A percentile compares a stretch with the other conserved stretches of the same genome.
These are phyloP conservation scores for Spodoptera littoralis DNA, from an alignment of 2,888 invertebrate species.

Conservation along the genomic window DNA sequence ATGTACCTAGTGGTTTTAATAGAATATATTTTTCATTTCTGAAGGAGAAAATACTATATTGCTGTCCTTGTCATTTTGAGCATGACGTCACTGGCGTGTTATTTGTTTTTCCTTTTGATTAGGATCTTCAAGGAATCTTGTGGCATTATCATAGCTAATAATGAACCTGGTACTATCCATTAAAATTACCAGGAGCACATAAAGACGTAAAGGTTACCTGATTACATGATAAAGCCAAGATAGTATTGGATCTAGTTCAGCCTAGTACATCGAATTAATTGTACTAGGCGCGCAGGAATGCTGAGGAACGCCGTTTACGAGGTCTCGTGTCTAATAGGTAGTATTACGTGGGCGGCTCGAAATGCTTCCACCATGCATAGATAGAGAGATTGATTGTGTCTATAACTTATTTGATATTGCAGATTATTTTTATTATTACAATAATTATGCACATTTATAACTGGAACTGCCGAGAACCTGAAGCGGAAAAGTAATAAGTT, in stretches of 20 bases:
- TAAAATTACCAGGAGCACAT: conserved; percentile 31
- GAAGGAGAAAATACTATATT: no score
- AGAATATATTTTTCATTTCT: no score
- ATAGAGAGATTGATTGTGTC: conserved; percentile 16
- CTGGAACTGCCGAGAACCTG: no score
- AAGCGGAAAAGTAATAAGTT: no score
- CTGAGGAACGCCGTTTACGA: conserved; percentile 13
- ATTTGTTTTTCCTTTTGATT: no score
- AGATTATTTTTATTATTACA: no score
- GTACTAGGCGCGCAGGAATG: conserved; percentile 46
- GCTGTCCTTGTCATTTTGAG: no score
- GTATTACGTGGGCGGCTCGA: conserved; percentile 15
- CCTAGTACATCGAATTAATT: conserved; percentile 29
- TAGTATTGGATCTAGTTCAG: background rate
- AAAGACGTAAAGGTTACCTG: conserved; percentile 6
- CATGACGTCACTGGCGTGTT: no score
- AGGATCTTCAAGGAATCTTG: no score
- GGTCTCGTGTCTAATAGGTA: conserved; percentile 4
- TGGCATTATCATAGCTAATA: background rate
- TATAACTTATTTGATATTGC: conserved; percentile 8
- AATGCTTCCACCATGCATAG: conserved; percentile 28
- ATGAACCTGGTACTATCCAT: conserved; percentile 5
- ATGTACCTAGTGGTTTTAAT: no score
- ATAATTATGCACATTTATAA: no score
- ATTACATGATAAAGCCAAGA: background rate